A percentile compares a stretch with the other conserved stretches of the same genome.
Evolutionary conservation across 2,113 vertebrate genomes (phyloP).

Genomic region (Uropsilus gracilis): DNA sequence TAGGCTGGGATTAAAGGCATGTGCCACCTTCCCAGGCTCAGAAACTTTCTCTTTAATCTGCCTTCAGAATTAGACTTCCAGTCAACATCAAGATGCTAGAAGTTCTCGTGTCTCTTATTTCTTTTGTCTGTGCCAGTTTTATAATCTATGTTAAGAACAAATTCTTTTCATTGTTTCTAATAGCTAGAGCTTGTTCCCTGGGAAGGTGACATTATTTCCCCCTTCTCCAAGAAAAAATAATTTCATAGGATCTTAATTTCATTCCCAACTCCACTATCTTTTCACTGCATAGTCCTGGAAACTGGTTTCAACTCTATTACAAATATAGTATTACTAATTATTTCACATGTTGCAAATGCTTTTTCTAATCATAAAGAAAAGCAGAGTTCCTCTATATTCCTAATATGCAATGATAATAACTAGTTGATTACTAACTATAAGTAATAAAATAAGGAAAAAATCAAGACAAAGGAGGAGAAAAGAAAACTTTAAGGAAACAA

Average conservation of each 20-base stretch:
- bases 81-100: background rate
- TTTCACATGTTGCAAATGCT: background rate
- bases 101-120: background rate
- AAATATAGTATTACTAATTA: background rate
- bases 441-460: background rate
- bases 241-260: conserved; percentile 30
- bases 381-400: background rate
- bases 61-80: conserved; percentile 8
- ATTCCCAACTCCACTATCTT: background rate
- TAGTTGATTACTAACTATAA: background rate
- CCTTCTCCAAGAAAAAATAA: background rate
- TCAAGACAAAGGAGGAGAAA: background rate
- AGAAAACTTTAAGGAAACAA: background rate
- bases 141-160: background rate
- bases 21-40: too few relatives aligned
- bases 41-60: too few relatives aligned
- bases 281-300: background rate
- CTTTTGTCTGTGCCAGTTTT: background rate
- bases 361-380: conserved; percentile 38
- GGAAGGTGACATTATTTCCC: background rate
- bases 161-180: background rate
- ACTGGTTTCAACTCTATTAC: background rate
- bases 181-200: too few relatives aligned
- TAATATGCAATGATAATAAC: background rate
- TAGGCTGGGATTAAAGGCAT: too few relatives aligned